phyloP scores from a whole-genome alignment of 2,113 vertebrate species.

The Taurulus bubalis region DNA sequence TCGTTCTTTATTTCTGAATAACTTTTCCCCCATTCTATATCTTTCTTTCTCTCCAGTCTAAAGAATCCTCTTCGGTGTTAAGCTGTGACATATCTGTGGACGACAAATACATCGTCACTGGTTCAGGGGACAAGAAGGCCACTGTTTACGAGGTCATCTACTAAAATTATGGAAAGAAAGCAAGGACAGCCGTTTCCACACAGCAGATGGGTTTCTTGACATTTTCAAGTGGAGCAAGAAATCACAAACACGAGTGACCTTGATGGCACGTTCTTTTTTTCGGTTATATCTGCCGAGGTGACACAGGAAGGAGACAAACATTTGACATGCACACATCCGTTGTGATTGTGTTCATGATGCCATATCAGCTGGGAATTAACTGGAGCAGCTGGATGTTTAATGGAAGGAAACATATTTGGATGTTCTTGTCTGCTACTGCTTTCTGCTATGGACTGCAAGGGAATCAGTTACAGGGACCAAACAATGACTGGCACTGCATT shows the following conservation, averaged over 20 bases:
- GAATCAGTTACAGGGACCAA: constrained; percentile 46
- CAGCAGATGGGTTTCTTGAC: constrained; percentile 64
- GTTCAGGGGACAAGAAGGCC: constrained; percentile 98
- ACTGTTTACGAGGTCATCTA: constrained; percentile 99
- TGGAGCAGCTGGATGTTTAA: constrained; percentile 36
- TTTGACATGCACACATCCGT: constrained; percentile 44
- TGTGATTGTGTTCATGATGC: constrained; percentile 34
- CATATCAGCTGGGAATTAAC: constrained; percentile 28
- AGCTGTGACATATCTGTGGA: constrained; percentile 98
- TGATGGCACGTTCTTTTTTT: constrained; percentile 23
- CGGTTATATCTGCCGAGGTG: constrained; percentile 27
- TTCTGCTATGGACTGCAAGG: constrained; percentile 33
- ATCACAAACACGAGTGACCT: constrained; percentile 17
- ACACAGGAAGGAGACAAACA: constrained; percentile 22
- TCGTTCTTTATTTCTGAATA: neutral
- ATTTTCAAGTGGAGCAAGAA: constrained; percentile 47
- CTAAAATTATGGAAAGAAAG: constrained; percentile 66
- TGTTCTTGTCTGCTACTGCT: constrained; percentile 17
- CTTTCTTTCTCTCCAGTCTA: constrained; percentile 84
- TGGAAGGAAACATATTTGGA: constrained; percentile 21
- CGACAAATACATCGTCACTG: constrained; percentile 98
- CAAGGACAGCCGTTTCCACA: constrained; percentile 23
- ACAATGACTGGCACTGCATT: constrained; percentile 28
- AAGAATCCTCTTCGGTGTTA: constrained; percentile 96
- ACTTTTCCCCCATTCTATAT: accelerated